These are phyloP conservation scores for Malacoraja senta DNA, from an alignment of 2,797 vertebrate species.

Conservation along the genomic window DNA sequence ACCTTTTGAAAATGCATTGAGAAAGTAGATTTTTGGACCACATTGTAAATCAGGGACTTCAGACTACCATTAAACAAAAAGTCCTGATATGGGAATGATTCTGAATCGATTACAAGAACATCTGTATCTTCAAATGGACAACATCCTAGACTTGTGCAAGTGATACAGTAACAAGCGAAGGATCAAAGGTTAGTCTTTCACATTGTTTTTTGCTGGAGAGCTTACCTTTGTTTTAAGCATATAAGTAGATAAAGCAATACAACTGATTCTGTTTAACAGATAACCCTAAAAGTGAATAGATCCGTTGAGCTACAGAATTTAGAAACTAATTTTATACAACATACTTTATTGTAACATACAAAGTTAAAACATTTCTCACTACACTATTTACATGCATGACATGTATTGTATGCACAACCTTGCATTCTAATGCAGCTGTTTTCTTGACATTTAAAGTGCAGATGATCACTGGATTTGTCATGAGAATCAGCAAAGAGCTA, in stretches of 20 bases:
- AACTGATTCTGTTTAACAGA: background rate
- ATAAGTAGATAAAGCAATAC: background rate
- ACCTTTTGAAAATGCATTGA: conserved; percentile 27
- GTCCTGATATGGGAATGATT: background rate
- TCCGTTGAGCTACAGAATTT: background rate
- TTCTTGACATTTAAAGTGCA: background rate
- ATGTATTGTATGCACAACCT: background rate
- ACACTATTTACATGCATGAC: conserved; percentile 16
- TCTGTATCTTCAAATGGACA: conserved; percentile 19
- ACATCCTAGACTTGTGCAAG: background rate
- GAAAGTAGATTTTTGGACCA: conserved; percentile 14
- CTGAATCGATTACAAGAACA: conserved; percentile 23
- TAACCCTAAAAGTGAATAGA: background rate
- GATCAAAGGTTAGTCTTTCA: conserved; percentile 31
- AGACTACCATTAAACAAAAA: background rate
- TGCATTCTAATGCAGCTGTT: background rate
- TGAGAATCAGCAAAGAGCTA: background rate
- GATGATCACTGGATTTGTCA: background rate
- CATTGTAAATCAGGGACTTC: background rate
- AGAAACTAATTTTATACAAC: too few relatives aligned
- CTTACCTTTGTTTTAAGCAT: background rate
- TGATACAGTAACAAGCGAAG: background rate
- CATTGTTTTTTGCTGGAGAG: background rate
- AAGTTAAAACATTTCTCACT: background rate
- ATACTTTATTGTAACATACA: too few relatives aligned